A percentile compares a stretch with the other conserved stretches of the same genome.
Conservation (phyloP, 2,797 vertebrate species). For the Alca torda region DNA sequence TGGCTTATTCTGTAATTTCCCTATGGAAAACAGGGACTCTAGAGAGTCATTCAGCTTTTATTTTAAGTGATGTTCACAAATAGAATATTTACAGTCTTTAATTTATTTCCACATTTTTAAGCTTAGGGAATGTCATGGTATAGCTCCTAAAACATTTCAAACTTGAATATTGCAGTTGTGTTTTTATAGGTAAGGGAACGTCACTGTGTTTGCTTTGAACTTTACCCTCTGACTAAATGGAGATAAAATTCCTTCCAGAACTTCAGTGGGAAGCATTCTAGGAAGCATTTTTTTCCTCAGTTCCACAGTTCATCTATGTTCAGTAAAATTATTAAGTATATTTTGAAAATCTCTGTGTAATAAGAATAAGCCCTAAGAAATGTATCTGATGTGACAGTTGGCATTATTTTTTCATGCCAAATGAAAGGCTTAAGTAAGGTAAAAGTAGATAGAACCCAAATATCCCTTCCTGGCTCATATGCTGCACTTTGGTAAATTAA, state of each 20-base stretch:
- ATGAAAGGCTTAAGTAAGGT: background rate
- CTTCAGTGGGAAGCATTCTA: background rate
- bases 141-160: background rate
- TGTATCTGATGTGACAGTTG: background rate
- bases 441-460: background rate
- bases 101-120: background rate
- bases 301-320: background rate
- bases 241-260: background rate
- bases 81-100: background rate
- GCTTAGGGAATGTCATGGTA: background rate
- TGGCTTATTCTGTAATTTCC: background rate
- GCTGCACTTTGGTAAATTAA: background rate
- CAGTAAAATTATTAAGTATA: background rate
- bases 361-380: background rate
- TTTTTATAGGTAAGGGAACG: background rate
- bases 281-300: background rate
- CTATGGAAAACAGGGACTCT: background rate
- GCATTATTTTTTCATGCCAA: background rate
- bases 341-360: background rate
- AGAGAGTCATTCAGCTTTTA: background rate
- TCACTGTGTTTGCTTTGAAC: background rate
- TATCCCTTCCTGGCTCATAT: background rate
- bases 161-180: background rate
- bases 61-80: background rate
- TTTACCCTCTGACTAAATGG: background rate